Conservation (phyloP, 92 coral and sea anemone species). For the Parazoanthus swiftii region DNA sequence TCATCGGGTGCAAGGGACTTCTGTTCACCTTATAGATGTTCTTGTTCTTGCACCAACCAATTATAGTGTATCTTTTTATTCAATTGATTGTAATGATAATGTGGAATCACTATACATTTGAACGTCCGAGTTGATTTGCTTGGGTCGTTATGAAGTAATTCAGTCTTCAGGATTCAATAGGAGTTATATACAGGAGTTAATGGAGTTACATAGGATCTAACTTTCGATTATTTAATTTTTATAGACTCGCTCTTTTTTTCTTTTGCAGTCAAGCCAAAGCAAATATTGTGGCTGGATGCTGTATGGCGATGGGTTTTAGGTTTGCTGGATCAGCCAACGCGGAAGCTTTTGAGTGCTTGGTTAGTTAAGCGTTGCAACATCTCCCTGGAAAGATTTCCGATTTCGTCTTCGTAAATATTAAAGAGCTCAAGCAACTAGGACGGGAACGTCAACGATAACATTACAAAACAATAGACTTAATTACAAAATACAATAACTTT, state of each 20-base stretch:
- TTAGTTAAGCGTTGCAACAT: constrained; percentile 26
- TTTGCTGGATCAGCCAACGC: constrained; percentile 97
- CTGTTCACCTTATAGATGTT: too few species aligned
- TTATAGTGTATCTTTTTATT: too few species aligned
- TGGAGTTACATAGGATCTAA: not conserved
- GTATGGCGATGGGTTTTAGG: constrained; percentile 95
- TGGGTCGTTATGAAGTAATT: not conserved
- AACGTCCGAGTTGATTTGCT: too few species aligned
- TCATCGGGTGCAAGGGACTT: too few species aligned
- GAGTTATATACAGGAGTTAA: not conserved
- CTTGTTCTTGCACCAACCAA: too few species aligned
- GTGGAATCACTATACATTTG: too few species aligned
- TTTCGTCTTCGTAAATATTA: not conserved
- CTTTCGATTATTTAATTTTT: not conserved
- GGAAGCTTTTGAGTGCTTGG: constrained; percentile 87
- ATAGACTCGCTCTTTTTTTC: not conserved
- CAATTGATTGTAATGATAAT: too few species aligned
- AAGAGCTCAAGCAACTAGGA: too few species aligned
- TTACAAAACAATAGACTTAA: too few species aligned
- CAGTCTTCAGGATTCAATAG: not conserved
- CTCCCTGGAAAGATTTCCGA: not conserved
- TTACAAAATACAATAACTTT: too few species aligned
- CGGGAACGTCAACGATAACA: too few species aligned
- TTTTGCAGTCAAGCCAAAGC: constrained; percentile 83
- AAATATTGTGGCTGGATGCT: constrained; percentile 95